Conservation (phyloP, 2,113 vertebrate species). For the Bos javanicus region DNA sequence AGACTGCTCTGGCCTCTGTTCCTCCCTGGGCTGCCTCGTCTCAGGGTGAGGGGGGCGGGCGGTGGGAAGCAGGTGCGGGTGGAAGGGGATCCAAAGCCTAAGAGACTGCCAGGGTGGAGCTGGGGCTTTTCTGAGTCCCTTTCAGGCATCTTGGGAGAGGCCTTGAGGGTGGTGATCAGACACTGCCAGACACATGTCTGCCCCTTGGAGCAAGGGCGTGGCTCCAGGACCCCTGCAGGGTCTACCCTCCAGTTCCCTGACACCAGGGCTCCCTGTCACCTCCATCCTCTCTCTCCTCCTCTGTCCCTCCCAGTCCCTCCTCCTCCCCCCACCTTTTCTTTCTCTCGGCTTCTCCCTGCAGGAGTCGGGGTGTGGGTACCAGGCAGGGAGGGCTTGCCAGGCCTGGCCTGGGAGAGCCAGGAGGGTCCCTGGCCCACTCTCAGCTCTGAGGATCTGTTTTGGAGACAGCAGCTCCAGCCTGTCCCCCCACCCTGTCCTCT, state of each 20-base stretch:
- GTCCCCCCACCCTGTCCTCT: background rate
- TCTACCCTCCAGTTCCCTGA: background rate
- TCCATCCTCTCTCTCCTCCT: background rate
- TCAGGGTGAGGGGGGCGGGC: too few species aligned
- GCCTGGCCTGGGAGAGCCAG: background rate
- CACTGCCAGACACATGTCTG: background rate
- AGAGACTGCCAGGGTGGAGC: background rate
- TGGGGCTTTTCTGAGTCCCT: background rate
- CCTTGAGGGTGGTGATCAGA: background rate
- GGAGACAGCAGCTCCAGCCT: background rate
- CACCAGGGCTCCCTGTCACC: too few species aligned
- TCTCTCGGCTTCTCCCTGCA: background rate
- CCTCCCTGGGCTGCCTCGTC: background rate
- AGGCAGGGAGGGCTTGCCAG: background rate
- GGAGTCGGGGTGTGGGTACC: background rate
- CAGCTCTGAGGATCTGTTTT: background rate
- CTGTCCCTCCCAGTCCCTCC: background rate
- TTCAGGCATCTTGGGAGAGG: background rate
- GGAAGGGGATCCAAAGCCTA: background rate
- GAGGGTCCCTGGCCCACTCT: background rate
- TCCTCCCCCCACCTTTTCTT: background rate
- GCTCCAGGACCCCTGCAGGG: background rate
- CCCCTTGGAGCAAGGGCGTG: background rate
- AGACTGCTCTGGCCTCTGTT: background rate
- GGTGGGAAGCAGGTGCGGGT: rapidly evolving